phyloP scores from a whole-genome alignment of 2,888 invertebrate genomes.

The Dynastes tityus region DNA sequence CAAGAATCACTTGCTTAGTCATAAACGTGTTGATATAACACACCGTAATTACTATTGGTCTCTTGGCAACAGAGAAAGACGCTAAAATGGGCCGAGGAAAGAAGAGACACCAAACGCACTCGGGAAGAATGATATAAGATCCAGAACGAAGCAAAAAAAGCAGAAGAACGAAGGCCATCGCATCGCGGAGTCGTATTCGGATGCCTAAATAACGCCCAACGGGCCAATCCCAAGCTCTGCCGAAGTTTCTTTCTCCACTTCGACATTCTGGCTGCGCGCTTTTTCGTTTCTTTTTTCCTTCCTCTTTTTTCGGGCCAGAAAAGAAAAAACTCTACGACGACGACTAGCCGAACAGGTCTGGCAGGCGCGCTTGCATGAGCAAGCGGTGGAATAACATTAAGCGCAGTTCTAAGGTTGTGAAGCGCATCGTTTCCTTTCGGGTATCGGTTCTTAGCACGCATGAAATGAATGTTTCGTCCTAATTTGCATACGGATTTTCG shows the following conservation, averaged over 20 bases:
- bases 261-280: conserved; percentile 39
- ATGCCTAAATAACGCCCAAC: conserved; percentile 14
- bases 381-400: not conserved
- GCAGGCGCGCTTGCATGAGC: conserved; percentile 11
- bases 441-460: not conserved
- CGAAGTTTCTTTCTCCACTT: conserved; percentile 42
- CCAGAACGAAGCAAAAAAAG: conserved; percentile 33
- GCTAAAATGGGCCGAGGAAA: not conserved
- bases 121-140: conserved; percentile 37
- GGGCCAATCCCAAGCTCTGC: conserved; percentile 41
- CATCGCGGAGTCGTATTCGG: conserved; percentile 40
- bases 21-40: not conserved
- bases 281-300: conserved; percentile 34
- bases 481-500: conserved; percentile 13
- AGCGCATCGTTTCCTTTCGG: not conserved
- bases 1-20: not conserved
- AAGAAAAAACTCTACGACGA: conserved; percentile 49
- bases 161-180: conserved; percentile 7
- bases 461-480: not conserved
- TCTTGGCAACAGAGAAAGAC: conserved; percentile 19
- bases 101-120: conserved; percentile 12
- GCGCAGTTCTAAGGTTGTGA: conserved; percentile 1
- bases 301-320: conserved; percentile 25
- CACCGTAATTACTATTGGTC: not conserved
- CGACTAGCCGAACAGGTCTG: conserved; percentile 50